Percentiles rank a stretch among this genome's conserved stretches.
Evolutionary conservation across 2,888 invertebrate species (phyloP).

Genomic region (Epirrita christyi): DNA sequence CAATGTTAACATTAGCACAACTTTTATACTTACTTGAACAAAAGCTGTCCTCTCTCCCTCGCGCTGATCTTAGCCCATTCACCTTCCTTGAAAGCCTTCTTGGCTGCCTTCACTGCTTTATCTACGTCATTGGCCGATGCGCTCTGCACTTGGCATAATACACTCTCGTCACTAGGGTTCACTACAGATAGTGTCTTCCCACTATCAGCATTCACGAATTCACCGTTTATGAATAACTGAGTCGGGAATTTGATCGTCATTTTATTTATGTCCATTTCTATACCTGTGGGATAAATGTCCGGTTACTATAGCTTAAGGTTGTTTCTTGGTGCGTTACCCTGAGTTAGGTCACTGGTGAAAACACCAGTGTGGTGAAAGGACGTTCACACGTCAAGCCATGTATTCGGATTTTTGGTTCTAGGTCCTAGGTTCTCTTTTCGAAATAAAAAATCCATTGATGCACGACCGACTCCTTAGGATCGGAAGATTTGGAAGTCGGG

Average conservation of each 20-base stretch:
- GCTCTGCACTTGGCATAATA: conserved; percentile 90
- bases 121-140: conserved; percentile 93
- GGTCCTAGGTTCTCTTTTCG: no score
- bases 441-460: no score
- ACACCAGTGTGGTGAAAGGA: no score
- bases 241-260: conserved; percentile 93
- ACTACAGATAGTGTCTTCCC: conserved; percentile 87
- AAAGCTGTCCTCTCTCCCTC: conserved; percentile 93
- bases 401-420: no score
- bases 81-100: conserved; percentile 93
- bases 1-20: no score
- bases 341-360: no score
- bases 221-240: conserved; percentile 96
- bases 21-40: conserved; percentile 89
- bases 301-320: no score
- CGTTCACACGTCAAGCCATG: no score
- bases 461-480: no score
- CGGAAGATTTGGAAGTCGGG: no score
- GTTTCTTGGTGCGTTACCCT: no score
- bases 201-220: conserved; percentile 92
- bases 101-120: conserved; percentile 94
- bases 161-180: conserved; percentile 94
- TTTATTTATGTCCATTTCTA: conserved; percentile 92
- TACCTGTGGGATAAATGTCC: conserved; percentile 57
- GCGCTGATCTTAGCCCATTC: conserved; percentile 98